A percentile compares a stretch with the other conserved stretches of the same genome.
phyloP scores from a whole-genome alignment of 2,797 vertebrate species.

The Rhodeus uyekii region DNA sequence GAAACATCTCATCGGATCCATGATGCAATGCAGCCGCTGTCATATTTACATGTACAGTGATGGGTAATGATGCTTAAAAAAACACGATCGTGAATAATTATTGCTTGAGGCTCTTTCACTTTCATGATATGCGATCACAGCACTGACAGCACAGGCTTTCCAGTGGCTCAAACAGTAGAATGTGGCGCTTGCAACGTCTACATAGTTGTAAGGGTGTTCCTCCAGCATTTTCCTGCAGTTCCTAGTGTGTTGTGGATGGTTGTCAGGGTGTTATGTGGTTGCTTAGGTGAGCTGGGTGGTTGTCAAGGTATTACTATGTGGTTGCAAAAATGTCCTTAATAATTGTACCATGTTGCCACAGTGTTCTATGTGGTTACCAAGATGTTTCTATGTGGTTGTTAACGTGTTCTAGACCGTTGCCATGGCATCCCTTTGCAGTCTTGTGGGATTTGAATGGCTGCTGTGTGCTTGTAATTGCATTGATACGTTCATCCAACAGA shows the following conservation, averaged over 20 bases:
- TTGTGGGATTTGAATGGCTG: not conserved
- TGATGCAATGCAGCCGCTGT: not conserved
- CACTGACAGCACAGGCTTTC: not conserved
- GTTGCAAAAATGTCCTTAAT: not conserved
- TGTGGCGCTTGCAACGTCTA: too few species aligned
- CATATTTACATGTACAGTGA: constrained; percentile 15
- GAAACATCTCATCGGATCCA: not conserved
- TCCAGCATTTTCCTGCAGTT: not conserved
- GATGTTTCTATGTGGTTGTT: not conserved
- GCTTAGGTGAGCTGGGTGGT: not conserved
- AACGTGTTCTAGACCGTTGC: not conserved
- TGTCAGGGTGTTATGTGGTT: not conserved
- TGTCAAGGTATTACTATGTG: not conserved
- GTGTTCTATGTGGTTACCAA: not conserved
- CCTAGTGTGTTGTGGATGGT: too few species aligned
- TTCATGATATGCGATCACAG: not conserved
- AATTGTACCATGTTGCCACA: not conserved
- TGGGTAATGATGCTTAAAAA: constrained; percentile 15
- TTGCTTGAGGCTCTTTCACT: not conserved
- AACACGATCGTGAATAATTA: not conserved
- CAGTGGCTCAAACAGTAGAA: too few species aligned
- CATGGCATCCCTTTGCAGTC: not conserved
- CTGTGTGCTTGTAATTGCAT: too few species aligned
- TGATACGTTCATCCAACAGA: not conserved
- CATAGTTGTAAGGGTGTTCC: not conserved